phyloP scores from a whole-genome alignment of 2,888 invertebrate genomes.

The Aspidapion aeneum region DNA sequence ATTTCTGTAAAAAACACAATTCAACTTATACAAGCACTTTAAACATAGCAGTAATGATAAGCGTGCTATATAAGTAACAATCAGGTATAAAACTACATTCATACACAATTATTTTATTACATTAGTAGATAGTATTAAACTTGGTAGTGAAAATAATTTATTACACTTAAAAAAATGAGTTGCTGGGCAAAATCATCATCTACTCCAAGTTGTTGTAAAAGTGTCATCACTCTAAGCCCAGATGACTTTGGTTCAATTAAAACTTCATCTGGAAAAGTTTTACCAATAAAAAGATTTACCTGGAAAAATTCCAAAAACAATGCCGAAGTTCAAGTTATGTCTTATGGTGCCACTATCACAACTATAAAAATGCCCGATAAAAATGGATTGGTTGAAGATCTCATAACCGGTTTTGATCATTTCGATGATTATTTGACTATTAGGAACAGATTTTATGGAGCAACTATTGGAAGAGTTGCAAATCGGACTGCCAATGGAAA shows the following conservation, averaged over 20 bases:
- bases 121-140: too few species aligned
- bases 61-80: too few species aligned
- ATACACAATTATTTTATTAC: too few species aligned
- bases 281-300: conserved; percentile 57
- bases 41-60: too few species aligned
- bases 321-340: conserved; percentile 65
- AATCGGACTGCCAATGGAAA: conserved; percentile 28
- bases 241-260: conserved; percentile 40
- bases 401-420: conserved; percentile 27
- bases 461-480: conserved; percentile 28
- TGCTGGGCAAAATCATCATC: too few species aligned
- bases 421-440: conserved; percentile 25
- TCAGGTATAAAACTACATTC: too few species aligned
- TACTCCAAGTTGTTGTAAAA: too few species aligned
- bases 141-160: too few species aligned
- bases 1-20: too few species aligned
- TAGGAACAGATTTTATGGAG: conserved; percentile 27
- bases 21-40: too few species aligned
- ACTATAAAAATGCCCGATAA: conserved; percentile 68
- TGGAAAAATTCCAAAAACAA: conserved; percentile 59
- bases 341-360: conserved; percentile 80
- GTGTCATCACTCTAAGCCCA: not conserved
- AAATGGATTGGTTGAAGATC: conserved; percentile 25
- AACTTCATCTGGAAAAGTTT: conserved; percentile 41
- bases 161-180: too few species aligned